Evolutionary conservation across 2,888 invertebrate genomes (phyloP), one percentile per base, ranked within the genome.

Genomic region (Clostera curtula): DNA sequence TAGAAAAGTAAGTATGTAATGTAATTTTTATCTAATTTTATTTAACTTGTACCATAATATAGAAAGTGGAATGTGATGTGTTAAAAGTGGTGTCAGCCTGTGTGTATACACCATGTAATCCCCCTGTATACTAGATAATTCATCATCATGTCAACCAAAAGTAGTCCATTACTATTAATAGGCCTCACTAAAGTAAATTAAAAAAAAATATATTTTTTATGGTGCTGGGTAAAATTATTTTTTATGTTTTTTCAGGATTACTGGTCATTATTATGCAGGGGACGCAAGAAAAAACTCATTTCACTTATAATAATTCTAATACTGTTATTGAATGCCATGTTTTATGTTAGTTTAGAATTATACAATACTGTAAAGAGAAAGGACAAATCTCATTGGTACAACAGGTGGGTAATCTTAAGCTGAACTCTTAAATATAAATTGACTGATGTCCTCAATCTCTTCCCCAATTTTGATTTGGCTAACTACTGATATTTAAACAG

Each of bases 301-400:
- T 52, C 61, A 19, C 55, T 82, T 32, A 32, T 64, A 36, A 39
- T 76, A 5, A 48, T 77, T 40, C 50, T 82, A 24, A 36, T 76
- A 40, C 51, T 75, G 49, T 55, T 82, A 34, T 41, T 80, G 24
- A 75, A 82, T 60, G 72, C 76, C 17, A 67, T 80, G 64, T 51
- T 80, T 27, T 82, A 75, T 57, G 66, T 79, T 8, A 75, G 76
- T 36, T 46, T 80, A 35, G 69, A 77, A 51, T 49, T 82, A 8
- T 74, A 73, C 34, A 69, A 71, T 46, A 64, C 64, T 31, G 45
- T 77, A 4, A 74, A 49, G 40, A 61, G 43, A 30, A 66, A 59
- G 39, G 55, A 62, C 23, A 71, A 64, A 41, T 53, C 63, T 24
- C 57, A 60, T 24, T 79, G 77, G 79, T 71, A 56, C 45, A 69